Conservation (phyloP, 2,888 invertebrate genomes). For the Ormyrus rosae region DNA sequence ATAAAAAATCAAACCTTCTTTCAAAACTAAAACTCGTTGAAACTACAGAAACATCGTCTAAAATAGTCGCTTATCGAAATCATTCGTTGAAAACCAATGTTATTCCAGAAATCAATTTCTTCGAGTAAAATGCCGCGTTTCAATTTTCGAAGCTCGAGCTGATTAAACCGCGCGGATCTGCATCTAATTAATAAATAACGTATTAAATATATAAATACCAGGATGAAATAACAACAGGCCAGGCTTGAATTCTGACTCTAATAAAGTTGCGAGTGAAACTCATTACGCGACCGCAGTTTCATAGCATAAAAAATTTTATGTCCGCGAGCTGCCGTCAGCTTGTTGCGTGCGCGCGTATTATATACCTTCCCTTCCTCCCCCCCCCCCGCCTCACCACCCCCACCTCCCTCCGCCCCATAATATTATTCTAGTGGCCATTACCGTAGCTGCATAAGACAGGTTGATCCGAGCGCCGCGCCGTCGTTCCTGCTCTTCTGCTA, state of each 20-base stretch:
- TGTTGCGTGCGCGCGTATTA: constrained; percentile 32
- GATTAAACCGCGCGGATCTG: too few species aligned
- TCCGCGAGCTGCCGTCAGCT: constrained; percentile 34
- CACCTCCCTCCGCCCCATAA: constrained; percentile 40
- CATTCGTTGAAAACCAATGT: too few species aligned
- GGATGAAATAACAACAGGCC: neutral
- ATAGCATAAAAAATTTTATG: constrained; percentile 51
- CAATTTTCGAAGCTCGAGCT: too few species aligned
- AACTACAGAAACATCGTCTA: too few species aligned
- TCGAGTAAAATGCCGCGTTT: too few species aligned
- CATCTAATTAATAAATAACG: too few species aligned
- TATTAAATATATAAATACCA: too few species aligned
- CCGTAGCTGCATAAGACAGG: constrained; percentile 58
- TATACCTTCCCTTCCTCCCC: neutral
- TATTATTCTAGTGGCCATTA: constrained; percentile 60
- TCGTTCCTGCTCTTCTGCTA: neutral
- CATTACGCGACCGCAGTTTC: constrained; percentile 42
- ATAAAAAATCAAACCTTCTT: too few species aligned
- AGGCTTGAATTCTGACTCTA: constrained; percentile 26
- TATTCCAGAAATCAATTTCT: too few species aligned
- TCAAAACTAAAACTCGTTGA: too few species aligned
- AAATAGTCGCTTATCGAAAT: too few species aligned
- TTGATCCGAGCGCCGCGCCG: constrained; percentile 49
- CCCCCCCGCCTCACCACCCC: neutral
- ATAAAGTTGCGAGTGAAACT: constrained; percentile 44